Percentiles rank a stretch among this genome's conserved stretches.
phyloP scores from a whole-genome alignment of 2,888 invertebrate species.

The Pardosa pseudoannulata region DNA sequence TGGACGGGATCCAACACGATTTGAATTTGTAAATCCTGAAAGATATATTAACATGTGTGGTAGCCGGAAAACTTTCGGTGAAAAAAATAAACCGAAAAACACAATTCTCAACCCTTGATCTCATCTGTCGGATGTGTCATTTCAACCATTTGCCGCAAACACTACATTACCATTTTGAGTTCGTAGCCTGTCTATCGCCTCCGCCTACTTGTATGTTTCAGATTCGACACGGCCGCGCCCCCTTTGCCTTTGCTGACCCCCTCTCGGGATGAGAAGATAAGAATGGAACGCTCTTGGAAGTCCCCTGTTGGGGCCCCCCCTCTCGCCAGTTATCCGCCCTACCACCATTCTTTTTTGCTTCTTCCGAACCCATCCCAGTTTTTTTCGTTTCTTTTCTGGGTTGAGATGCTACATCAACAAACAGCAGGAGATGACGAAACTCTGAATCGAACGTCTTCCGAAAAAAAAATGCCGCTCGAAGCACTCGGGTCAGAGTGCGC shows the following conservation, averaged over 20 bases:
- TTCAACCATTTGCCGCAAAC: not conserved
- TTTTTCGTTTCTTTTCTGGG: not conserved
- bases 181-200: not conserved
- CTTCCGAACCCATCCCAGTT: not conserved
- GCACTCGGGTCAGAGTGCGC: not conserved
- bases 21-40: too few species aligned
- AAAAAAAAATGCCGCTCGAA: not conserved
- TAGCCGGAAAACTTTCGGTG: too few species aligned
- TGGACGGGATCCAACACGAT: too few species aligned
- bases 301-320: not conserved
- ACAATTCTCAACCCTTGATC: not conserved
- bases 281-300: not conserved
- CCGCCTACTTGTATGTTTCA: slow-evolving; percentile 9
- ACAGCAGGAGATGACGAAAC: slow-evolving; percentile 3
- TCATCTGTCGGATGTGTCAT: not conserved
- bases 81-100: too few species aligned
- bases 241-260: not conserved
- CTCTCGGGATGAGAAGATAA: not conserved
- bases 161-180: not conserved
- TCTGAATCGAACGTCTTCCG: not conserved
- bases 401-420: slow-evolving; percentile 15
- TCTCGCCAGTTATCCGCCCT: not conserved
- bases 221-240: not conserved
- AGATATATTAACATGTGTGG: too few species aligned
- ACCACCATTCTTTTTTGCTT: not conserved